Percentiles rank a stretch among this genome's conserved stretches.
phyloP scores from a whole-genome alignment of 2,888 invertebrate genomes.

The Heteromyza rotundicornis region DNA sequence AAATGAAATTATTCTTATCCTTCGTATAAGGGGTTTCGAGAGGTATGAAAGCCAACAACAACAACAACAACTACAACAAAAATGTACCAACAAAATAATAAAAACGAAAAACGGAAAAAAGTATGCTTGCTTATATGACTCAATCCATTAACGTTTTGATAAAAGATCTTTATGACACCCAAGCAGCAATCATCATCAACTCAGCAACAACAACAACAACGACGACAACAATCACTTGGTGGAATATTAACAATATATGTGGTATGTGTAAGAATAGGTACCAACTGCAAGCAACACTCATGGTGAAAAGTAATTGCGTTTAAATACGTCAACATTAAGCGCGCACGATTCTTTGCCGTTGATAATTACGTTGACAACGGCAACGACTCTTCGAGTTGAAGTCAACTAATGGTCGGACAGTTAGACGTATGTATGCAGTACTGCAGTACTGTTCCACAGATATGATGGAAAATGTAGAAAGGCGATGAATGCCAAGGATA shows the following conservation, averaged over 20 bases:
- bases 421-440: too few relatives aligned
- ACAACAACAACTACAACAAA: not conserved
- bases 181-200: conserved; percentile 45
- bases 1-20: not conserved
- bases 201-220: conserved; percentile 16
- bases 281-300: conserved; percentile 1
- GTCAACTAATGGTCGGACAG: too few relatives aligned
- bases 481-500: too few relatives aligned
- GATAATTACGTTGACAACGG: conserved; percentile 5
- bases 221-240: conserved; percentile 24
- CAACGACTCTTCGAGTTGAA: too few relatives aligned
- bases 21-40: not conserved
- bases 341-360: conserved; percentile 3
- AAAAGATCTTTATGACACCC: conserved; percentile 57
- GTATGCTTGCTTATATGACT: conserved; percentile 39
- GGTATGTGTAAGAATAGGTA: not conserved
- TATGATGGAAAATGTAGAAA: not conserved
- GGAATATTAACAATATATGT: conserved; percentile 18
- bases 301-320: conserved; percentile 53
- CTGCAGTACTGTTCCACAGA: too few relatives aligned
- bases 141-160: conserved; percentile 56
- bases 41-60: not conserved
- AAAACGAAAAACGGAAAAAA: not conserved
- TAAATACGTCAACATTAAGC: conserved; percentile 51
- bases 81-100: not conserved